Evolutionary conservation across 2,888 invertebrate genomes (phyloP).

Genomic region (Heliconius charithonia): DNA sequence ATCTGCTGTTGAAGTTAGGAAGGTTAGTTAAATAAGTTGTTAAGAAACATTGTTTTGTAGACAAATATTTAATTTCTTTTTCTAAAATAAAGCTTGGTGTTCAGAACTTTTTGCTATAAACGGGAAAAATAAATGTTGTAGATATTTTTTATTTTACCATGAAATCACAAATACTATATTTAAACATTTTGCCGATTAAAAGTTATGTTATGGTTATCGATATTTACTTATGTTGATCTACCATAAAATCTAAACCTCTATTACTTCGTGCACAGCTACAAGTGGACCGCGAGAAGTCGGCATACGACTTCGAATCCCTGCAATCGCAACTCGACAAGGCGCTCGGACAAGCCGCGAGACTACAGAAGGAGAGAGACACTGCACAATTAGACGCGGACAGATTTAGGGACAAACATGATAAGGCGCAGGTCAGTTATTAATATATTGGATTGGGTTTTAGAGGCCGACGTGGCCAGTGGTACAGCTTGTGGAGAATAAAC

Average conservation of each 20-base stretch:
- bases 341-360: constrained; percentile 91
- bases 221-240: too few species aligned
- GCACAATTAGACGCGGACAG: constrained; percentile 93
- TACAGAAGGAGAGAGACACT: constrained; percentile 95
- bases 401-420: constrained; percentile 94
- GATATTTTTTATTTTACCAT: background rate
- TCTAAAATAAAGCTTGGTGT: too few species aligned
- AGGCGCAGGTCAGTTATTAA: constrained; percentile 87
- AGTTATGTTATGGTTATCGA: too few species aligned
- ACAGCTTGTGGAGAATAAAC: too few species aligned
- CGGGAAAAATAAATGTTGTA: too few species aligned
- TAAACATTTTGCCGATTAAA: background rate
- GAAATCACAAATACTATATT: background rate
- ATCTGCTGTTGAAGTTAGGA: constrained; percentile 90
- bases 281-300: constrained; percentile 95
- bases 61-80: too few species aligned
- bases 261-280: constrained; percentile 83
- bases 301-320: constrained; percentile 94
- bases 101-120: too few species aligned
- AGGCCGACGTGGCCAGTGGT: too few species aligned
- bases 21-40: constrained; percentile 80
- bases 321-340: constrained; percentile 96
- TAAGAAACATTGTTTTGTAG: too few species aligned
- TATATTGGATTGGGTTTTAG: too few species aligned
- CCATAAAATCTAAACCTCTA: too few species aligned